Conservation (phyloP, 2,113 vertebrate species). For the Holacanthus passer region DNA sequence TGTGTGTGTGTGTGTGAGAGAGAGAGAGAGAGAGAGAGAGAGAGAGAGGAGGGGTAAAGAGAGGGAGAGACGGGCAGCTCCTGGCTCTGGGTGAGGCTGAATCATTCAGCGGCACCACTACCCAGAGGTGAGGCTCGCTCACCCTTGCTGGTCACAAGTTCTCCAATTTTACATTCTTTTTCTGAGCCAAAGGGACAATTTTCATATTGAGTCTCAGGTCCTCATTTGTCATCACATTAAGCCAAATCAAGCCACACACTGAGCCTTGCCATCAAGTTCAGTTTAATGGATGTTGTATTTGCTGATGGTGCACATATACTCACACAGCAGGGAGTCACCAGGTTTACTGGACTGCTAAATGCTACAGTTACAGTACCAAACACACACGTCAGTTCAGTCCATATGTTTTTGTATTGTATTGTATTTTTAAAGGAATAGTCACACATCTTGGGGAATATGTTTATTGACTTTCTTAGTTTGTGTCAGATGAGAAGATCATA, state of each 20-base stretch:
- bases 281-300: conserved; percentile 2
- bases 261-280: conserved; percentile 13
- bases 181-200: conserved; percentile 22
- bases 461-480: background rate
- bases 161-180: conserved; percentile 19
- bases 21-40: background rate
- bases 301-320: background rate
- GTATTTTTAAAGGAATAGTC: background rate
- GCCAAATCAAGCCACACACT: conserved; percentile 28
- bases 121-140: conserved; percentile 28
- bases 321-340: background rate
- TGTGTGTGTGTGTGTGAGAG: background rate
- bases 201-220: conserved; percentile 4
- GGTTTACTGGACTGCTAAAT: background rate
- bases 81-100: conserved; percentile 32
- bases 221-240: conserved; percentile 40
- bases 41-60: background rate
- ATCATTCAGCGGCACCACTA: conserved; percentile 27
- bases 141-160: conserved; percentile 40
- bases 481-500: background rate
- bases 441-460: background rate
- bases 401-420: background rate
- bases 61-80: background rate
- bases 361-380: background rate
- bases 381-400: background rate